phyloP scores from a whole-genome alignment of 2,113 vertebrate species.

The Antennarius striatus region DNA sequence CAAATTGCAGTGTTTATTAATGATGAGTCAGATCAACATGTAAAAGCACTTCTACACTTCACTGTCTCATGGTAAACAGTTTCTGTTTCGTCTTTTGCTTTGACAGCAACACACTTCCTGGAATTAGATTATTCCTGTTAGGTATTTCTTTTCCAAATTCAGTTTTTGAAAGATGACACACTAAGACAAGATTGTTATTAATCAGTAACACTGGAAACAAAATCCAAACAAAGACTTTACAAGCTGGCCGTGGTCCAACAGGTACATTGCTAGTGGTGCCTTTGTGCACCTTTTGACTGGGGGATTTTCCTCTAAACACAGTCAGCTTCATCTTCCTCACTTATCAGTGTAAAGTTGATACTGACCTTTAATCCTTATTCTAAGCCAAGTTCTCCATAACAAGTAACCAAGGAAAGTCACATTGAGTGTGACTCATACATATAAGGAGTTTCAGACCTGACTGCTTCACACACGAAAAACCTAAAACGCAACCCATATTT shows the following conservation, averaged over 20 bases:
- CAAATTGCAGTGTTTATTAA: no score
- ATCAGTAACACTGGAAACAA: conserved; percentile 4
- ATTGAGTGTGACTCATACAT: conserved; percentile 19
- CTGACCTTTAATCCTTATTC: conserved; percentile 38
- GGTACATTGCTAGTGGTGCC: no score
- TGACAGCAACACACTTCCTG: no score
- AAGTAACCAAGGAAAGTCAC: conserved; percentile 20
- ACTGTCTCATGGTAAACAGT: no score
- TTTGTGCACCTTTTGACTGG: not conserved
- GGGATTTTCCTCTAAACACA: not conserved
- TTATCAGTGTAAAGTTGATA: conserved; percentile 10
- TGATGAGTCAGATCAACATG: no score
- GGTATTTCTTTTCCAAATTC: no score
- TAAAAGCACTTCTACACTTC: no score
- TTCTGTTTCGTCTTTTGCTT: no score
- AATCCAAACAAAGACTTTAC: not conserved
- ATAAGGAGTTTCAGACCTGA: not conserved
- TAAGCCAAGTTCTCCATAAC: conserved; percentile 19
- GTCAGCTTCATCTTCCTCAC: not conserved
- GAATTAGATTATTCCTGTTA: no score
- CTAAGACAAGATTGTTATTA: not conserved
- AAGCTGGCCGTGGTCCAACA: not conserved
- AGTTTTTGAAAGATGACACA: no score
- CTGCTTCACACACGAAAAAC: conserved; percentile 6
- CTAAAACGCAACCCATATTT: not conserved